Percentiles rank a stretch among this genome's conserved stretches.
Conservation (phyloP, 2,797 vertebrate species). For the Amniataba percoides region DNA sequence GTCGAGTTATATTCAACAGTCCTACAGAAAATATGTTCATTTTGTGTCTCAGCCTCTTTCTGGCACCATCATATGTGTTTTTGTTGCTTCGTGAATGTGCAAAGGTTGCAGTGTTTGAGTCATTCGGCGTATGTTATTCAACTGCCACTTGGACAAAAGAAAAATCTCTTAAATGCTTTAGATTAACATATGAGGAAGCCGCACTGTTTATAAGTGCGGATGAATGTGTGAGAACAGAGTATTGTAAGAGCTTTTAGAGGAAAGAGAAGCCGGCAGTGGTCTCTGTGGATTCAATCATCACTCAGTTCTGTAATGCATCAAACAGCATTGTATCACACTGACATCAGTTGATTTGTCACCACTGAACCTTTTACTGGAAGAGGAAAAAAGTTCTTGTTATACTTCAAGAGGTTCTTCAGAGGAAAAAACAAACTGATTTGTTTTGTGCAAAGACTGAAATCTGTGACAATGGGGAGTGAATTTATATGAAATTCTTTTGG, state of each 20-base stretch:
- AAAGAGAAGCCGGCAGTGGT: constrained; percentile 48
- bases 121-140: constrained; percentile 4
- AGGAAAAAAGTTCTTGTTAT: neutral
- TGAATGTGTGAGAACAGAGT: constrained; percentile 38
- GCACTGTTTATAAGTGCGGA: constrained; percentile 20
- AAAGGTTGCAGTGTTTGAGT: constrained; percentile 10
- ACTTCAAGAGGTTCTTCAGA: neutral
- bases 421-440: constrained; percentile 2
- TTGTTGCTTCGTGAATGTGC: constrained; percentile 16
- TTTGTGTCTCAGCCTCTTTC: constrained; percentile 47
- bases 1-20: constrained; percentile 36
- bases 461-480: neutral
- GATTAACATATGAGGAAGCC: constrained; percentile 38
- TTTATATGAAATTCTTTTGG: constrained; percentile 1
- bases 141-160: constrained; percentile 9
- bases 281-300: constrained; percentile 49
- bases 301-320: constrained; percentile 48
- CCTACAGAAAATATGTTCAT: constrained; percentile 29
- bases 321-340: constrained; percentile 47
- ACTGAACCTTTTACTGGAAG: constrained; percentile 26
- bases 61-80: constrained; percentile 19
- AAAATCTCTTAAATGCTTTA: constrained; percentile 49
- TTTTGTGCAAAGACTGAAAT: constrained; percentile 7
- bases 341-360: constrained; percentile 29
- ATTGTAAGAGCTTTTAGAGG: constrained; percentile 45